Conservation (phyloP, 2,113 vertebrate genomes). For the Ciconia maguari region DNA sequence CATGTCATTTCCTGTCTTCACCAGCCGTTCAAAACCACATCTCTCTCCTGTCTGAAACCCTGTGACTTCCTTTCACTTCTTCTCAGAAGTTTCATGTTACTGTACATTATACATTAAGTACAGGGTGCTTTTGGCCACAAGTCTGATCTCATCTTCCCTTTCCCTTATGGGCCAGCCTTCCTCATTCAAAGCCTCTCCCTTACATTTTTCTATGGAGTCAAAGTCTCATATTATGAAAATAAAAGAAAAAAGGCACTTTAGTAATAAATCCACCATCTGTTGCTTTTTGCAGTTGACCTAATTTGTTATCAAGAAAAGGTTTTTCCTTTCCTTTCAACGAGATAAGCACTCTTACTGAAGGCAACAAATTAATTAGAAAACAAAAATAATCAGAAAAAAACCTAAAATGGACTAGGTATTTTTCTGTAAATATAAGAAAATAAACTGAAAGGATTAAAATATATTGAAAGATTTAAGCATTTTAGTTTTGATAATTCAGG, state of each 20-base stretch:
- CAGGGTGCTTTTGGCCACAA: neutral
- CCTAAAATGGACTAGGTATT: neutral
- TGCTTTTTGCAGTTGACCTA: neutral
- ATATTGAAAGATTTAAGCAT: neutral
- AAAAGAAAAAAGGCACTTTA: neutral
- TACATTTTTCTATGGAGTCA: neutral
- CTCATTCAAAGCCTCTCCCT: neutral
- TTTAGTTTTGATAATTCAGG: neutral
- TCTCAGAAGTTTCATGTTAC: neutral
- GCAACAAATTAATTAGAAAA: neutral
- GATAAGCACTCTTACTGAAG: neutral
- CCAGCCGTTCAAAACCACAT: neutral
- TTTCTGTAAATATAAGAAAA: neutral
- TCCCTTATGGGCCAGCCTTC: neutral
- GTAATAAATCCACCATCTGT: neutral
- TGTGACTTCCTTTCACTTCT: neutral
- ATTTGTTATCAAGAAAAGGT: neutral
- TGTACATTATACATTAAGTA: neutral
- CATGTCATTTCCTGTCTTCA: neutral
- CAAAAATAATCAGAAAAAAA: neutral
- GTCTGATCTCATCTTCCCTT: neutral
- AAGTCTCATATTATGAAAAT: neutral
- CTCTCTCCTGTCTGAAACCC: neutral
- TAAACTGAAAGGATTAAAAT: neutral
- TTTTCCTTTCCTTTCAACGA: neutral